Evolutionary conservation across 2,113 vertebrate genomes (phyloP).

Genomic region (Cyanistes caeruleus): DNA sequence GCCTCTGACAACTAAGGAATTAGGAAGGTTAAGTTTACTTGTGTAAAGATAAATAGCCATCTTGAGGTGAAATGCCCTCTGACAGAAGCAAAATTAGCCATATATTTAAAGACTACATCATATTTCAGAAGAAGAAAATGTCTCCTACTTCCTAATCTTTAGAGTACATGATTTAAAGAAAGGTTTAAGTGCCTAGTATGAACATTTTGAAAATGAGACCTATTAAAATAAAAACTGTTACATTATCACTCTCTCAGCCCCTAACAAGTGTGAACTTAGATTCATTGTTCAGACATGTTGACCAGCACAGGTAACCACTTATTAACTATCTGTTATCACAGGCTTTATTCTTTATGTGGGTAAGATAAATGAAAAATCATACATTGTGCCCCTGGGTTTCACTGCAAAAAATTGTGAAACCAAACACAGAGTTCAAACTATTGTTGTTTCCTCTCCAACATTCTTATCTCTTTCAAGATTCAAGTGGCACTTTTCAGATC

Average conservation of each 20-base stretch:
- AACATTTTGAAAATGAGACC: neutral
- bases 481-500: neutral
- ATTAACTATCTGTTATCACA: neutral
- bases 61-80: neutral
- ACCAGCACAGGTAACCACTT: neutral
- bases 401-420: neutral
- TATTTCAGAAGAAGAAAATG: neutral
- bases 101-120: neutral
- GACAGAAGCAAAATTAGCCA: neutral
- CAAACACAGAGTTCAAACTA: neutral
- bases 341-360: neutral
- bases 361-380: neutral
- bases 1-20: neutral
- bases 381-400: neutral
- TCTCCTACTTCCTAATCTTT: neutral
- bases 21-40: neutral
- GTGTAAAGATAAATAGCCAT: neutral
- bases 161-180: neutral
- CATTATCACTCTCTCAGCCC: neutral
- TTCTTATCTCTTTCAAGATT: neutral
- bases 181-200: neutral
- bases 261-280: neutral
- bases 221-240: neutral
- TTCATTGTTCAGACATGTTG: neutral
- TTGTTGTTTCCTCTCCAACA: accelerated